A percentile compares a stretch with the other conserved stretches of the same genome.
These are phyloP conservation scores for Helobdella robusta DNA, from an alignment of 2,888 invertebrate species.

Conservation along the genomic window DNA sequence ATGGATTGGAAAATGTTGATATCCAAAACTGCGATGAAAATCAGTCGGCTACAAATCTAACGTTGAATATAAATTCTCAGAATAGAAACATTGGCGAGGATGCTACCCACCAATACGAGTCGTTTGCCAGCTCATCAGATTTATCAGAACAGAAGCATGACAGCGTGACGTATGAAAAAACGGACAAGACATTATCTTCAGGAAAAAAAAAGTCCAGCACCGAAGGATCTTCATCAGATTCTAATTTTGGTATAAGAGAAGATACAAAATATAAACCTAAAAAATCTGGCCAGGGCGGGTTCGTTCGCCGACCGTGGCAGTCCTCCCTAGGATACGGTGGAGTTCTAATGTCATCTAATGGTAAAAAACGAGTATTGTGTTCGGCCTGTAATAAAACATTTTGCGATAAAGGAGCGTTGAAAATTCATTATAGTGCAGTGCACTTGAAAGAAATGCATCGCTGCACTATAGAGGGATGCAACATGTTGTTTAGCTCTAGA, in stretches of 20 bases:
- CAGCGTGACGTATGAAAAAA: no score
- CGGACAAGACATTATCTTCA: no score
- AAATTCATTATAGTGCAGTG: slow-evolving; percentile 97
- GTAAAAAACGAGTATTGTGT: slow-evolving; percentile 90
- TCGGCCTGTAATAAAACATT: slow-evolving; percentile 96
- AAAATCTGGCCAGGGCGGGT: slow-evolving; percentile 4
- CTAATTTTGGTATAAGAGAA: neutral
- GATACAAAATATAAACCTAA: neutral
- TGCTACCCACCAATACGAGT: neutral
- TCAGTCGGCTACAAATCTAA: neutral
- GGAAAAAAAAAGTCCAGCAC: no score
- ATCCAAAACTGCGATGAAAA: neutral
- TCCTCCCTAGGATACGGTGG: slow-evolving; percentile 47
- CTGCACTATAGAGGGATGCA: slow-evolving; percentile 95
- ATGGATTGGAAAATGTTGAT: no score
- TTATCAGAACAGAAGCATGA: neutral
- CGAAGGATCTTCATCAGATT: no score
- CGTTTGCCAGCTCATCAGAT: neutral
- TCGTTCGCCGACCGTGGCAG: slow-evolving; percentile 44
- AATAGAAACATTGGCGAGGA: neutral
- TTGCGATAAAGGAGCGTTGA: slow-evolving; percentile 97
- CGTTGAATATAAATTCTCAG: no score
- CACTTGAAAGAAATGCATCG: slow-evolving; percentile 98
- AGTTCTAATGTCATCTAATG: slow-evolving; percentile 46
- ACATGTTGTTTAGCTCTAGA: slow-evolving; percentile 97